Evolutionary conservation across 2,113 vertebrate genomes (phyloP), one percentile per base, ranked within the genome.

Genomic region (Rousettus leschenaultii): DNA sequence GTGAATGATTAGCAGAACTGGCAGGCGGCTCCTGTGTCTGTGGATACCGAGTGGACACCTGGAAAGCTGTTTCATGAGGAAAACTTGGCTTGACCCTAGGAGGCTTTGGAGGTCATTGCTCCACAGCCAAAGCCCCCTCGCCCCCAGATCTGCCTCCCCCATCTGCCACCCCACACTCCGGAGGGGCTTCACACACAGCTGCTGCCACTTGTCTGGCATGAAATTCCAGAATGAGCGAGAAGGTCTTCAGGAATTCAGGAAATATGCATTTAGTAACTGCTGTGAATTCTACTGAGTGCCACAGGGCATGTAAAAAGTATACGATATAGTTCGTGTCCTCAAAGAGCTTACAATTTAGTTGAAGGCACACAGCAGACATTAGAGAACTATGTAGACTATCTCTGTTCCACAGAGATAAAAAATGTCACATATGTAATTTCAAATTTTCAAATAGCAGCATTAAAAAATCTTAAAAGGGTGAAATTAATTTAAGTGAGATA

Each of bases 1-100:
- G 93, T 96, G 83, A 95, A 97, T 97, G 94, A 97, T 95, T 97
- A 97, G 68, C 83, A 89, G 45, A 89, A 75, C 63, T 26, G 61
- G 63, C 85, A 53, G 57, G 7, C 77, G 30, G 85, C 15, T 65
- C 55, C 59, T 33, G 57, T n/a, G 43, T n/a, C 35, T 74, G 15
- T 73, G 92, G 55, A n/a, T 22, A 43, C 11, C 2, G 16, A 45
- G 57, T 16, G 6, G 51, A 51, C 51, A 51, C 57, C 28, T 33
- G 57, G 79, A 70, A 59, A 53, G 38, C 30, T 45, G 59, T 65
- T 74, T 74, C 26, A 6, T 33, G 35, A 80, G 63, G 63, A 74
- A 84, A 86, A 35, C 30, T 71, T 10, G 65, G 7, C 26, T n/a
- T 87, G 51, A 45, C 43, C 53, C 43, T 28, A 12, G 16, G 53